Evolutionary conservation across 2,113 vertebrate genomes (phyloP).

Genomic region (Tapirus terrestris): DNA sequence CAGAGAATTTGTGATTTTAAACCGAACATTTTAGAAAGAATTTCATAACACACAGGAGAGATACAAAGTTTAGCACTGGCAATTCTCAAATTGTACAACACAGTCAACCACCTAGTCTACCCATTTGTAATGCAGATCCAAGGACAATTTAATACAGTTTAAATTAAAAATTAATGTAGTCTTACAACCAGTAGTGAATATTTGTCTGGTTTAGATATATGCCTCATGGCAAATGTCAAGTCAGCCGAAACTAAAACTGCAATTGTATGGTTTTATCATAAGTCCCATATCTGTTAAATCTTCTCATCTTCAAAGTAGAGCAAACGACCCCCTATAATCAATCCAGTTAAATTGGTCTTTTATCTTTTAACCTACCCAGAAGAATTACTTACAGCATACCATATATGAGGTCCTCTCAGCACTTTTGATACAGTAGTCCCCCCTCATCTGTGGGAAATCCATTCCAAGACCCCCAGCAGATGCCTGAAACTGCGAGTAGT

Average conservation of each 20-base stretch:
- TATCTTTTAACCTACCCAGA: conserved; percentile 29
- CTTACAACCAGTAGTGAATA: conserved; percentile 45
- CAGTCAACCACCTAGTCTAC: background rate
- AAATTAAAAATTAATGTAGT: conserved; percentile 55
- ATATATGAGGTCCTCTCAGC: background rate
- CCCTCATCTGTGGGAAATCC: too few species aligned
- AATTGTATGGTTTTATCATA: conserved; percentile 21
- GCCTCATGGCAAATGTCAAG: conserved; percentile 7
- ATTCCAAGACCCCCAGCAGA: too few species aligned
- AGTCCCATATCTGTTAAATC: conserved; percentile 32
- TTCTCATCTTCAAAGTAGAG: conserved; percentile 21
- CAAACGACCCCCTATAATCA: background rate
- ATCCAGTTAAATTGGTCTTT: conserved; percentile 17
- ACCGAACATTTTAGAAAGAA: conserved; percentile 29
- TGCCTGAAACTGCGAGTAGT: too few species aligned
- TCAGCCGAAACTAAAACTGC: conserved; percentile 38
- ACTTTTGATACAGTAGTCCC: background rate
- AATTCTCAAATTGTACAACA: conserved; percentile 40
- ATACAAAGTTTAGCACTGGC: background rate
- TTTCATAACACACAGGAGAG: background rate
- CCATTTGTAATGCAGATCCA: background rate
- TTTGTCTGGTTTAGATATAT: conserved; percentile 26
- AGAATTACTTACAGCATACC: background rate
- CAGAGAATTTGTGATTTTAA: conserved; percentile 36
- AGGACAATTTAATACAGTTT: conserved; percentile 51